phyloP scores from a whole-genome alignment of 2,888 invertebrate genomes.

The Leucoma salicis region DNA sequence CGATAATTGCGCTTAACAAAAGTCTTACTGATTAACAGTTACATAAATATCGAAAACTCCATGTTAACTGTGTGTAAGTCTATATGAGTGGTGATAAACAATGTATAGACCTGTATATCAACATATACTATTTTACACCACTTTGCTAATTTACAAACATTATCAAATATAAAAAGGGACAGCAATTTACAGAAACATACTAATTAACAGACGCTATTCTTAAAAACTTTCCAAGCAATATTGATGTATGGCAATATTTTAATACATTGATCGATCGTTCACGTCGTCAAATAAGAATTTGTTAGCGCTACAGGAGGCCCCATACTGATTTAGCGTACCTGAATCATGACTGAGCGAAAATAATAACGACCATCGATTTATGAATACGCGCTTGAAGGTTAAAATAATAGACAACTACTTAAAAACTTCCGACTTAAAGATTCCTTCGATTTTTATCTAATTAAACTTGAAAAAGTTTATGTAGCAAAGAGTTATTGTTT shows the following conservation, averaged over 20 bases:
- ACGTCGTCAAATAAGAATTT: slow-evolving; percentile 30
- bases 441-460: too few relatives aligned
- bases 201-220: slow-evolving; percentile 27
- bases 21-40: slow-evolving; percentile 14
- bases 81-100: not conserved
- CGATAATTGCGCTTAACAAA: slow-evolving; percentile 15
- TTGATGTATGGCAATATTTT: slow-evolving; percentile 24
- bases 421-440: too few relatives aligned
- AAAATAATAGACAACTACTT: slow-evolving; percentile 30
- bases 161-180: slow-evolving; percentile 29
- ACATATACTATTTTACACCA: slow-evolving; percentile 16
- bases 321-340: slow-evolving; percentile 31
- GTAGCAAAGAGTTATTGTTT: not conserved
- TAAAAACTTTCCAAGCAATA: slow-evolving; percentile 18
- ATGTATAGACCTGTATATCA: slow-evolving; percentile 2
- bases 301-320: slow-evolving; percentile 41
- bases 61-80: not conserved
- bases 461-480: slow-evolving; percentile 4
- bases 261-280: slow-evolving; percentile 37
- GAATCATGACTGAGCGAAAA: slow-evolving; percentile 45
- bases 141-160: slow-evolving; percentile 27
- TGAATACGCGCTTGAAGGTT: slow-evolving; percentile 19
- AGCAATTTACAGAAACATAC: slow-evolving; percentile 34
- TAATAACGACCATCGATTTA: slow-evolving; percentile 28
- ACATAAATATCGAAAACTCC: slow-evolving; percentile 16